Evolutionary conservation across 2,888 invertebrate genomes (phyloP), one percentile per base, ranked within the genome.

Genomic region (Pristionchus japonicus): DNA sequence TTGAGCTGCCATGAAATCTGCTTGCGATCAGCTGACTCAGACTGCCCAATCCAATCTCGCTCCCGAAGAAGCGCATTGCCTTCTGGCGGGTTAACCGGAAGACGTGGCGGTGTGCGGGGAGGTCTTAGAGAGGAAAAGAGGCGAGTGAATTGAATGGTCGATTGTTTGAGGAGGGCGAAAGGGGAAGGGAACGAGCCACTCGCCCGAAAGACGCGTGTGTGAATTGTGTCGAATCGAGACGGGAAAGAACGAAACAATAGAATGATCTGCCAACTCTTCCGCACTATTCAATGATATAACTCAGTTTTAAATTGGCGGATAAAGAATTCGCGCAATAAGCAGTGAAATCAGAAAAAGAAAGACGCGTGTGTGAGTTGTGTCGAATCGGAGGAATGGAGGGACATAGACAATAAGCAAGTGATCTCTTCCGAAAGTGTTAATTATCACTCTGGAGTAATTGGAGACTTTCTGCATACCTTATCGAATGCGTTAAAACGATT

Each of bases 101-200:
- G 70, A 70, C 70, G 70, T 20, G 11, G 64, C 27, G 27, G n/a
- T n/a, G n/a, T n/a, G n/a, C n/a, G n/a, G n/a, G 70, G 70, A 37
- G 70, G 70, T 70, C 70, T 70, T 70, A 70, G 70, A 70, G 37
- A 20, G 57, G n/a, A 57, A 15, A 17, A 15, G 37, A 20, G 70
- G 70, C 70, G 70, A 70, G 70, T 70, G 70, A 70, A 70, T 70
- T 70, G 70, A 70, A 70, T 70, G 70, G 70, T 57, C 70, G 70
- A 70, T 70, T 70, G 70, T 70, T 70, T 70, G 70, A 70, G 70
- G 70, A 67, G 67, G 34, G 61, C n/a, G 67, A 70, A 34, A n/a
- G 23, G 23, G 57, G 20, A 4, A 52, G 4, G 37, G 37, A 70
- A 37, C 34, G 70, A 37, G 70, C 70, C 70, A 67, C 61, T 0